Conservation (phyloP, 1,140 invertebrate genomes). For the Apis cerana region DNA sequence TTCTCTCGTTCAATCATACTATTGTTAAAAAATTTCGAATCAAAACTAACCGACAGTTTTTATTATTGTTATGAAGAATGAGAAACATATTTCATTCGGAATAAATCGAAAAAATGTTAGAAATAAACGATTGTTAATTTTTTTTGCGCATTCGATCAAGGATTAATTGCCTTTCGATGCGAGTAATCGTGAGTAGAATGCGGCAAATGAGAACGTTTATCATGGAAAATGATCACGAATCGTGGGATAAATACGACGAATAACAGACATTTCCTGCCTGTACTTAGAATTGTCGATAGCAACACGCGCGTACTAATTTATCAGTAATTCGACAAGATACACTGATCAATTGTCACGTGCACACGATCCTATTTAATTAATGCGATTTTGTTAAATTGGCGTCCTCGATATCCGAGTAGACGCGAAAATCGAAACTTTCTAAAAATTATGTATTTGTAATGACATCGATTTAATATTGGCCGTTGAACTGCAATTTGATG, state of each 20-base stretch:
- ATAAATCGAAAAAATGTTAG: not conserved
- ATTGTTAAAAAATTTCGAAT: too few relatives aligned
- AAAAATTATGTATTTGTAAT: not conserved
- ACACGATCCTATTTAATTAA: conserved; percentile 57
- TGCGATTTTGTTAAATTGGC: conserved; percentile 32
- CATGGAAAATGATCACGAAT: conserved; percentile 14
- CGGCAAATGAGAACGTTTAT: not conserved
- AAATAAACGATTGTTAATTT: not conserved
- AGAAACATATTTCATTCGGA: too few relatives aligned
- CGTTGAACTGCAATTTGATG: not conserved
- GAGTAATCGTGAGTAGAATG: not conserved
- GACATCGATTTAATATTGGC: not conserved
- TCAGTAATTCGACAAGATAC: conserved; percentile 47
- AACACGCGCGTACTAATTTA: conserved; percentile 16
- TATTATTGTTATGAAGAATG: not conserved
- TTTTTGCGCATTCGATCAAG: not conserved
- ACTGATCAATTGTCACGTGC: conserved; percentile 40
- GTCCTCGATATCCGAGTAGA: not conserved
- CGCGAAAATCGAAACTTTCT: not conserved
- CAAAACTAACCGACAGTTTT: not conserved
- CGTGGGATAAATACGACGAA: not conserved
- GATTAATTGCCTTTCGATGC: not conserved
- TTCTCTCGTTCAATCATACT: too few relatives aligned
- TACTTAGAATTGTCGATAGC: conserved; percentile 37
- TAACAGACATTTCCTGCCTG: conserved; percentile 23